Evolutionary conservation across 2,113 vertebrate species (phyloP).

Genomic region (Ailurus styani): DNA sequence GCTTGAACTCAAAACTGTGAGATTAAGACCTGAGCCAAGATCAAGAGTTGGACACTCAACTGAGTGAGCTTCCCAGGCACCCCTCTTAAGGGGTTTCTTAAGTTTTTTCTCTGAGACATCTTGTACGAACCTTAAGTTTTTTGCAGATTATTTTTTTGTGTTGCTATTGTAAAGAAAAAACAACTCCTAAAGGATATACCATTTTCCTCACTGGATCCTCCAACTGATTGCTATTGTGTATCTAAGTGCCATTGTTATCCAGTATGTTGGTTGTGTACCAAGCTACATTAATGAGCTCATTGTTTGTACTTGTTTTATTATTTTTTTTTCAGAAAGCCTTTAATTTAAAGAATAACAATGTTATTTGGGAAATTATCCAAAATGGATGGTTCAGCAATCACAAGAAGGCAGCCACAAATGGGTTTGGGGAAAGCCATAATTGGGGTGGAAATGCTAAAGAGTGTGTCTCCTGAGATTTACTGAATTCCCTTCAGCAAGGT

Average conservation of each 20-base stretch:
- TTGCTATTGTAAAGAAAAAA: not conserved
- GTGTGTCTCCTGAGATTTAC: not conserved
- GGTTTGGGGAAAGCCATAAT: not conserved
- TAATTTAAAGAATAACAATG: not conserved
- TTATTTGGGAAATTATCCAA: not conserved
- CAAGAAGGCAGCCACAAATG: not conserved
- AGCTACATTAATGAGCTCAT: not conserved
- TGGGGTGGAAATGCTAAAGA: not conserved
- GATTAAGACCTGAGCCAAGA: not conserved
- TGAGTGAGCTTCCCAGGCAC: not conserved
- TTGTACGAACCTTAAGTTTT: not conserved
- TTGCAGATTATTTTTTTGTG: not conserved
- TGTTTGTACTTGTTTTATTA: not conserved
- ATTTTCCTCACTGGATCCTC: not conserved
- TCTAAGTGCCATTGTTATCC: not conserved
- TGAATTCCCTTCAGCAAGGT: not conserved
- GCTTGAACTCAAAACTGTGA: not conserved
- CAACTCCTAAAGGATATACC: not conserved
- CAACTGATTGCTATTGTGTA: not conserved
- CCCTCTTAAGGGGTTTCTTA: not conserved
- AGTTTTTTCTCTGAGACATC: not conserved
- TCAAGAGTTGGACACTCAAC: not conserved
- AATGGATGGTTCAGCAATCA: not conserved
- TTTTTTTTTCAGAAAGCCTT: not conserved
- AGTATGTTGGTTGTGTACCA: not conserved